Evolutionary conservation across 2,888 invertebrate genomes (phyloP).

Genomic region (Callyntrura guangdongensis): DNA sequence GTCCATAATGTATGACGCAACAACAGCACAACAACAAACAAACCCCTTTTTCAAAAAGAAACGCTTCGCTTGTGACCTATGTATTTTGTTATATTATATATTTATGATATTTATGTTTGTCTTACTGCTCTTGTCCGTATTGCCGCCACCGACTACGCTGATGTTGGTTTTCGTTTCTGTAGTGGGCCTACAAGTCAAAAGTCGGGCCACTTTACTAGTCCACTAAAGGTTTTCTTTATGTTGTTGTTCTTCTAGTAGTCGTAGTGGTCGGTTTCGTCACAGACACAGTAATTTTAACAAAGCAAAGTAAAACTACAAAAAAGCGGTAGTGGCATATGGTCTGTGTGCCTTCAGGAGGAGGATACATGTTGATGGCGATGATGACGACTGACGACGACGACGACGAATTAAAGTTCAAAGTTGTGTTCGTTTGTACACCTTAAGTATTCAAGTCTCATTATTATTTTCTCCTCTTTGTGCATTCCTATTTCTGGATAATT

Average conservation of each 20-base stretch:
- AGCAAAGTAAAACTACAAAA: not conserved
- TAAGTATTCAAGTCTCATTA: constrained; percentile 20
- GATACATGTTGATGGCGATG: not conserved
- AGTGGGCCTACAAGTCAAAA: not conserved
- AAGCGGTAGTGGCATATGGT: constrained; percentile 24
- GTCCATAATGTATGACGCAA: constrained; percentile 58
- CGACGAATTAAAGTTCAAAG: constrained; percentile 41
- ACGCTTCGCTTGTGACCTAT: constrained; percentile 36
- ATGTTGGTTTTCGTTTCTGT: not conserved
- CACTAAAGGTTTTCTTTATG: not conserved
- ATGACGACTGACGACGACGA: constrained; percentile 24
- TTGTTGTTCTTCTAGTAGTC: not conserved
- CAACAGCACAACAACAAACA: constrained; percentile 37
- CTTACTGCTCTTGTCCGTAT: not conserved
- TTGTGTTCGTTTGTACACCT: constrained; percentile 15
- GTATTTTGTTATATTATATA: not conserved
- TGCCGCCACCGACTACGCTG: constrained; percentile 6
- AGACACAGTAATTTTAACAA: constrained; percentile 43
- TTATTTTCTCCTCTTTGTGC: not conserved
- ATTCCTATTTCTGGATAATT: constrained; percentile 48
- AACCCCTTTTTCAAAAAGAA: constrained; percentile 21
- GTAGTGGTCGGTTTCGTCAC: constrained; percentile 46
- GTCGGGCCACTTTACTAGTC: not conserved
- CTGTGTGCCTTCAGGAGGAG: not conserved
- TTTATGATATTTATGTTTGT: not conserved